phyloP scores from a whole-genome alignment of 2,888 invertebrate species.

The Branchellion lobata region DNA sequence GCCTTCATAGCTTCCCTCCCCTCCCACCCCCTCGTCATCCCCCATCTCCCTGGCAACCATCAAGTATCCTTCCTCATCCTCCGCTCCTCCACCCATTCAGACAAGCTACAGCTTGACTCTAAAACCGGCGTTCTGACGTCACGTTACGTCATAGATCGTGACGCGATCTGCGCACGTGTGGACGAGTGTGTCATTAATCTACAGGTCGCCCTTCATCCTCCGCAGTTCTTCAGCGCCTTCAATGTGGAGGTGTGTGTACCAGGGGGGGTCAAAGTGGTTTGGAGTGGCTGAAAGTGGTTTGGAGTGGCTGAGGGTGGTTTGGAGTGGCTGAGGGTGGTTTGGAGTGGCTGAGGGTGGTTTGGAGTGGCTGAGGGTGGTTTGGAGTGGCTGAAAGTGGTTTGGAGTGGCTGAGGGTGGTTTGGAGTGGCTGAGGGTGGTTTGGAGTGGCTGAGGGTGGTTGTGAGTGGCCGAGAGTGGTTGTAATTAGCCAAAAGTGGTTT shows the following conservation, averaged over 20 bases:
- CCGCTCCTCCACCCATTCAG: conserved; percentile 25
- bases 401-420: no score
- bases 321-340: no score
- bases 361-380: no score
- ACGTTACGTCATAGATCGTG: conserved; percentile 46
- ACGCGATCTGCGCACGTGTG: conserved; percentile 43
- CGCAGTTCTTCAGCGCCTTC: conserved; percentile 42
- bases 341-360: no score
- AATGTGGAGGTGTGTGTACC: conserved; percentile 31
- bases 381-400: no score
- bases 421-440: no score
- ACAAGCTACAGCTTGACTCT: conserved; percentile 46
- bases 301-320: no score
- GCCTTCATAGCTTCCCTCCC: conserved; percentile 45
- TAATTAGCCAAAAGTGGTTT: no score
- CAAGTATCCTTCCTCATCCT: conserved; percentile 39
- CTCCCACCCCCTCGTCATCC: conserved; percentile 32
- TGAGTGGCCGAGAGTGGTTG: no score
- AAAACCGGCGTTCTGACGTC: conserved; percentile 43
- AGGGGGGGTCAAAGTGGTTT: no score
- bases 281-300: no score
- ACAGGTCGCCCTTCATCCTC: conserved; percentile 43
- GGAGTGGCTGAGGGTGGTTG: no score
- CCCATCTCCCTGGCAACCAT: conserved; percentile 15
- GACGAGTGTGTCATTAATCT: conserved; percentile 40